A percentile compares a stretch with the other conserved stretches of the same genome.
Conservation (phyloP, 2,888 invertebrate species). For the Melanostoma mellinum region DNA sequence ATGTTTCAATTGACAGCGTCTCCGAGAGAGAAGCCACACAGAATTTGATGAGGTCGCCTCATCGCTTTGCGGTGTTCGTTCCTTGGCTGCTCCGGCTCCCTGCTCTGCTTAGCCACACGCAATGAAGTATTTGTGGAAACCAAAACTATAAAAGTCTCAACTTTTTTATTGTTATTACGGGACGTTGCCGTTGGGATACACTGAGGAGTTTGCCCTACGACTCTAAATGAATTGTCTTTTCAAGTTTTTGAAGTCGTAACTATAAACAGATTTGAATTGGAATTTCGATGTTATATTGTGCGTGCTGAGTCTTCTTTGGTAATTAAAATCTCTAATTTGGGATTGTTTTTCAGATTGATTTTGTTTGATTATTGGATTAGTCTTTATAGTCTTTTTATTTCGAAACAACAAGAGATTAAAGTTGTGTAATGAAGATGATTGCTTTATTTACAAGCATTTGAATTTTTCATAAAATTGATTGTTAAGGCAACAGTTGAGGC, state of each 20-base stretch:
- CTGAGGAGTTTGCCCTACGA: constrained; percentile 20
- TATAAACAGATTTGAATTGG: constrained; percentile 38
- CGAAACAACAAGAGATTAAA: constrained; percentile 16
- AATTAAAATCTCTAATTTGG: constrained; percentile 25
- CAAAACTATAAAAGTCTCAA: constrained; percentile 50
- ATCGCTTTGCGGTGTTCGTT: not conserved
- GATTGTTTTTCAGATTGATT: too few relatives aligned
- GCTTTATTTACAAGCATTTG: constrained; percentile 18
- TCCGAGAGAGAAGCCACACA: constrained; percentile 5
- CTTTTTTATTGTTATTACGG: constrained; percentile 58
- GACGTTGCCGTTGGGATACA: constrained; percentile 36
- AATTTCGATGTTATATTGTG: constrained; percentile 22
- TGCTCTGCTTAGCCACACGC: not conserved
- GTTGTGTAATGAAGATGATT: constrained; percentile 56
- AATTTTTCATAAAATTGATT: too few relatives aligned
- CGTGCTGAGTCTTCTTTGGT: constrained; percentile 5
- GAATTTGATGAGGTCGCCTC: too few relatives aligned
- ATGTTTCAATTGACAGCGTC: constrained; percentile 56
- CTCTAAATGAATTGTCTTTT: constrained; percentile 48
- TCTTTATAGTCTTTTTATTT: too few relatives aligned
- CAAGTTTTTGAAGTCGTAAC: constrained; percentile 54
- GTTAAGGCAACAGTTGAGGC: too few relatives aligned
- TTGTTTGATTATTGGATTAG: too few relatives aligned
- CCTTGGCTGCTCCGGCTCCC: not conserved
- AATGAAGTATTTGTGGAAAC: constrained; percentile 28